These are phyloP conservation scores for Bettongia penicillata DNA, from an alignment of 2,113 vertebrate genomes.

Conservation along the genomic window DNA sequence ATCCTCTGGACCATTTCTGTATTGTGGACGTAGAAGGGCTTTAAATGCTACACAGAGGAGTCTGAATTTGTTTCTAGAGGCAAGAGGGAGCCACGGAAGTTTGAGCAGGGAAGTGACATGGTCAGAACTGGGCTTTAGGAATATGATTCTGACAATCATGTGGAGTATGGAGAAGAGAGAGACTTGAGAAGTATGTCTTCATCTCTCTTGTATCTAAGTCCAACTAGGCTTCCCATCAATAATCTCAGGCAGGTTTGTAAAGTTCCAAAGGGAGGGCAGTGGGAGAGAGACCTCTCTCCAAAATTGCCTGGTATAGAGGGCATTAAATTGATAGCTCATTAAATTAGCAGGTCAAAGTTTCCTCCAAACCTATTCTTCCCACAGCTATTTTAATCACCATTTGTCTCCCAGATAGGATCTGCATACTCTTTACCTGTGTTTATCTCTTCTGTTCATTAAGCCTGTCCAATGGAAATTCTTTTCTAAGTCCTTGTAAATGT, in stretches of 20 bases:
- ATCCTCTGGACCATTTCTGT: no score
- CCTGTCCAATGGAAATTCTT: background rate
- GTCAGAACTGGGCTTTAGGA: background rate
- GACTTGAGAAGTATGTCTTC: background rate
- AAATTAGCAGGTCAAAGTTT: background rate
- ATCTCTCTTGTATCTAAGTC: background rate
- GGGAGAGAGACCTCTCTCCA: background rate
- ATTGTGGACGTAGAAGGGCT: background rate
- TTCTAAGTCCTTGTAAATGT: background rate
- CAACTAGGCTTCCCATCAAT: background rate
- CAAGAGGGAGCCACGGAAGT: background rate
- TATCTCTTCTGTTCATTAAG: background rate
- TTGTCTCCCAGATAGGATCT: background rate
- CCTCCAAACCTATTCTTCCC: background rate
- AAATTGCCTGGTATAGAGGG: background rate
- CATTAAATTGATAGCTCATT: background rate
- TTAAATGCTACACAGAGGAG: background rate
- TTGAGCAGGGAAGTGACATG: background rate
- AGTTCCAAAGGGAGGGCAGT: background rate
- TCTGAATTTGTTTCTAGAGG: background rate
- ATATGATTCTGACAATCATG: background rate
- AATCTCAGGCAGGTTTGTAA: background rate
- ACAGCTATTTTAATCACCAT: background rate
- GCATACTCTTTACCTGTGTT: background rate
- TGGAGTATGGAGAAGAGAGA: background rate